Evolutionary conservation across 2,113 vertebrate species (phyloP).

Genomic region (Notechis scutatus): DNA sequence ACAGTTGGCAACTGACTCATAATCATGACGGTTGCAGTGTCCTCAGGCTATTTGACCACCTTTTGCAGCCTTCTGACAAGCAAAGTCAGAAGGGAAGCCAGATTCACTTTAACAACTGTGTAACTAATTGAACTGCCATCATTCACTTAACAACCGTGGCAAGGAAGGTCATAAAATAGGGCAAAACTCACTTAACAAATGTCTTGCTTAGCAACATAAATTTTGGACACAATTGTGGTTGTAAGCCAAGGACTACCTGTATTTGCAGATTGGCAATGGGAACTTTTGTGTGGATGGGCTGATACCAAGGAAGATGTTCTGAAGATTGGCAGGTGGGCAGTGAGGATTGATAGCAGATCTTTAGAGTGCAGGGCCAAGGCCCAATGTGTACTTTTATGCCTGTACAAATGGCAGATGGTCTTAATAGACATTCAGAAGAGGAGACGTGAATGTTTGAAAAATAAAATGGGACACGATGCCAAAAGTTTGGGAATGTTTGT

Average conservation of each 20-base stretch:
- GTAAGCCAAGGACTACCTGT: background rate
- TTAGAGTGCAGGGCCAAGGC: background rate
- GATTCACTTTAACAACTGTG: background rate
- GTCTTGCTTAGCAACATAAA: background rate
- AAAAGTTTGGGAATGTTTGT: background rate
- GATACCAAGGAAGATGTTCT: background rate
- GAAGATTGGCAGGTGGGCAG: background rate
- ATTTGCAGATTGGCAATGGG: background rate
- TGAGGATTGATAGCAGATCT: background rate
- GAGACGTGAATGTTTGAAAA: background rate
- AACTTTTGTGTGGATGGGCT: background rate
- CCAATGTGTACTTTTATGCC: background rate
- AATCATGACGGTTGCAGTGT: background rate
- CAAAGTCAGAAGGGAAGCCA: background rate
- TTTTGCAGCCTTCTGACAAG: background rate
- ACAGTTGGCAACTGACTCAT: background rate
- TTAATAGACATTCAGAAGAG: background rate
- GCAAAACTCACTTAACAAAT: background rate
- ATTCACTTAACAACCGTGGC: background rate
- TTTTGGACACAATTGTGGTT: background rate
- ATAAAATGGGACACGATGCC: background rate
- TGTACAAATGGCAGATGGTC: background rate
- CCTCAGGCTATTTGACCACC: too few relatives aligned
- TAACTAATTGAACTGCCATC: background rate
- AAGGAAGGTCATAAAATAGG: background rate